Evolutionary conservation across 1,140 invertebrate genomes (phyloP).

Genomic region (Lucilia sericata): DNA sequence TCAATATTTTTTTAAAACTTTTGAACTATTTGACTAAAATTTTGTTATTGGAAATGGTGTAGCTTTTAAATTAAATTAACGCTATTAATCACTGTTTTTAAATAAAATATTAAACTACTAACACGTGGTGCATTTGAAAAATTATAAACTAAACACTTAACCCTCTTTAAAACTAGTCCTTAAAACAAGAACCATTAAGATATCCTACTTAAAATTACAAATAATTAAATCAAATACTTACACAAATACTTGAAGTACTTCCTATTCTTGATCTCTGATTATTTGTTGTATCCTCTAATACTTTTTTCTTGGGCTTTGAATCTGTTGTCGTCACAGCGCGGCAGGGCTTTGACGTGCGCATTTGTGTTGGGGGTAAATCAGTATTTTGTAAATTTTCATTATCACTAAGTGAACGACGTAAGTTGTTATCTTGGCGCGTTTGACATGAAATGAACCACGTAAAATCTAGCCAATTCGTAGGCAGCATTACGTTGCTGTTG

Average conservation of each 20-base stretch:
- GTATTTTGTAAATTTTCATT: slow-evolving; percentile 61
- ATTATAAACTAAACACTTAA: too few relatives aligned
- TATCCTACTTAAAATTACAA: not conserved
- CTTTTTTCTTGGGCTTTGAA: slow-evolving; percentile 30
- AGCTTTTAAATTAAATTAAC: not conserved
- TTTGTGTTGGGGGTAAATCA: slow-evolving; percentile 58
- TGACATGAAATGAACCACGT: slow-evolving; percentile 62
- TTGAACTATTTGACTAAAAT: too few relatives aligned
- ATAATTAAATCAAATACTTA: slow-evolving; percentile 15
- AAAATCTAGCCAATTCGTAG: slow-evolving; percentile 60
- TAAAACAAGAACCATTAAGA: not conserved
- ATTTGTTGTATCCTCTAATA: slow-evolving; percentile 55
- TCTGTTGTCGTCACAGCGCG: not conserved
- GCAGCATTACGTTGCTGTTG: slow-evolving; percentile 53
- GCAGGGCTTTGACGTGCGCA: not conserved
- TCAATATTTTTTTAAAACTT: too few relatives aligned
- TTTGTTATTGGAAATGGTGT: not conserved
- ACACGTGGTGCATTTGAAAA: not conserved
- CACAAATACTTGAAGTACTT: slow-evolving; percentile 17
- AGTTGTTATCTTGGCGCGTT: slow-evolving; percentile 59
- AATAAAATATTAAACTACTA: not conserved
- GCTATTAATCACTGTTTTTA: too few relatives aligned
- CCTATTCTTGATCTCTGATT: slow-evolving; percentile 21
- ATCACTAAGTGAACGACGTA: slow-evolving; percentile 64
- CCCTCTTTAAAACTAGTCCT: not conserved